phyloP scores from a whole-genome alignment of 2,888 invertebrate species.

The Sialis fuliginosa region DNA sequence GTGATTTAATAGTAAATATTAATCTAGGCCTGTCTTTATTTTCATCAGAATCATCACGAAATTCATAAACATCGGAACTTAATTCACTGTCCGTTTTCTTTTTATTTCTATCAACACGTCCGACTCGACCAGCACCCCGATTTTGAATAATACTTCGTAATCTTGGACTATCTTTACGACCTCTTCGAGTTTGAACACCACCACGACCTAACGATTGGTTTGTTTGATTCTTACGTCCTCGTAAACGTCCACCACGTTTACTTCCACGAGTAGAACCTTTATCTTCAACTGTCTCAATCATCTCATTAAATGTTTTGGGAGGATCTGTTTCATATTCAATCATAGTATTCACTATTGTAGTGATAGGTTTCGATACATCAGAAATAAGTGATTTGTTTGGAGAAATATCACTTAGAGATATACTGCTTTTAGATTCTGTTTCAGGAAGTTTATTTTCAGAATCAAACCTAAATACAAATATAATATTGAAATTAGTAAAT shows the following conservation, averaged over 20 bases:
- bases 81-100: constrained; percentile 30
- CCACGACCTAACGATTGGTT: constrained; percentile 18
- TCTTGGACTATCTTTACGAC: constrained; percentile 28
- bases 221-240: constrained; percentile 23
- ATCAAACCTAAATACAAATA: constrained; percentile 5
- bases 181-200: constrained; percentile 38
- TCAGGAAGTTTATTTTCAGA: constrained; percentile 8
- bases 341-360: constrained; percentile 3
- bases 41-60: constrained; percentile 78
- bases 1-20: constrained; percentile 66
- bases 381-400: constrained; percentile 8
- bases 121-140: constrained; percentile 24
- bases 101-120: constrained; percentile 32
- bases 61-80: constrained; percentile 73
- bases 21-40: constrained; percentile 49
- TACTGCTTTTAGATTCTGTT: constrained; percentile 2
- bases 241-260: constrained; percentile 15
- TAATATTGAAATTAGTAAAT: no score
- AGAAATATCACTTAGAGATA: background rate
- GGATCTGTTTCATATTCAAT: constrained; percentile 14
- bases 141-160: constrained; percentile 23
- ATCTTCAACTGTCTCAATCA: constrained; percentile 18
- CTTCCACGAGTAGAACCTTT: constrained; percentile 15
- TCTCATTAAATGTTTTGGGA: constrained; percentile 14
- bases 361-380: constrained; percentile 8